Evolutionary conservation across 2,797 vertebrate species (phyloP).

Genomic region (Oryzias sinensis): DNA sequence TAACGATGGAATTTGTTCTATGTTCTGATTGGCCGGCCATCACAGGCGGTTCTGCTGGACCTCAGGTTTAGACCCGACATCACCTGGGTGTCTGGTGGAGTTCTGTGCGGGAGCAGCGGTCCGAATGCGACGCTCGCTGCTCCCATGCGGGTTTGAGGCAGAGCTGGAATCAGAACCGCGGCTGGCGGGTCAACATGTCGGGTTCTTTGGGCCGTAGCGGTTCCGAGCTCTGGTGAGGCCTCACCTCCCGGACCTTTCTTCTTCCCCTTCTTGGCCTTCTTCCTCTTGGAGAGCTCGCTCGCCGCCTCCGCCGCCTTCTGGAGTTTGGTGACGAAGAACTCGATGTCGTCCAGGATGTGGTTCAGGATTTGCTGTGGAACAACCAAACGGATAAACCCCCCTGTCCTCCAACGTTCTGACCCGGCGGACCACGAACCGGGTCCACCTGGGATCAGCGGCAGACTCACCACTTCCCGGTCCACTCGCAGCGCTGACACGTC

Average conservation of each 20-base stretch:
- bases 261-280: constrained; percentile 88
- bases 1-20: too few species aligned
- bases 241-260: constrained; percentile 91
- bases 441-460: constrained; percentile 21
- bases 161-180: too few species aligned
- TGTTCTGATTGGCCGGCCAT: too few species aligned
- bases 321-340: constrained; percentile 92
- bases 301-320: constrained; percentile 94
- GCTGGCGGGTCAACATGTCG: too few species aligned
- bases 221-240: not conserved
- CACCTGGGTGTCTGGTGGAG: too few species aligned
- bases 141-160: too few species aligned
- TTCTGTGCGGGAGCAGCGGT: too few species aligned
- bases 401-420: constrained; percentile 6
- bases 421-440: constrained; percentile 1
- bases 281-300: constrained; percentile 87
- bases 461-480: constrained; percentile 92
- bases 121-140: too few species aligned
- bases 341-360: constrained; percentile 95
- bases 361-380: constrained; percentile 92
- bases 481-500: constrained; percentile 84
- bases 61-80: too few species aligned
- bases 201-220: too few species aligned
- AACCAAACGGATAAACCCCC: constrained; percentile 14
- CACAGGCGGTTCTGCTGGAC: too few species aligned